These are phyloP conservation scores for Diprion similis DNA, from an alignment of 1,140 invertebrate species.

Conservation along the genomic window DNA sequence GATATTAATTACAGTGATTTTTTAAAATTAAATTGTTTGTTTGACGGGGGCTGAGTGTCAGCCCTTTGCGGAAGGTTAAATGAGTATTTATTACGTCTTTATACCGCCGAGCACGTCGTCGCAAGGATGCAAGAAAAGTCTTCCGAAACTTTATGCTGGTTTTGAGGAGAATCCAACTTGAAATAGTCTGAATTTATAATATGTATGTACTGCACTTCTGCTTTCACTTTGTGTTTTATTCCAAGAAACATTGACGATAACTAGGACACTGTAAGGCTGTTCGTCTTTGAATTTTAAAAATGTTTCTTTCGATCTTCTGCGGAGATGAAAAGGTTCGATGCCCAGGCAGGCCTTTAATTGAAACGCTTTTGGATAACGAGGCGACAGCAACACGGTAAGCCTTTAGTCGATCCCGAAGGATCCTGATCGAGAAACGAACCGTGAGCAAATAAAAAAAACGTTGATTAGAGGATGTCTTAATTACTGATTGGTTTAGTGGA, in stretches of 20 bases:
- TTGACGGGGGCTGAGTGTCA: not conserved
- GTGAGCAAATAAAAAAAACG: not conserved
- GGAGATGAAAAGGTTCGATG: no score
- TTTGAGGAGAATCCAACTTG: no score
- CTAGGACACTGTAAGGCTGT: no score
- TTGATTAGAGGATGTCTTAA: not conserved
- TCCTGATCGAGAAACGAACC: not conserved
- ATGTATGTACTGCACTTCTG: no score
- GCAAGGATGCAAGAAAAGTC: not conserved
- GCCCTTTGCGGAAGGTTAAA: not conserved
- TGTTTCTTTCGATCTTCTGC: no score
- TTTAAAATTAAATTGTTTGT: not conserved
- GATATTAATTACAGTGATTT: not conserved
- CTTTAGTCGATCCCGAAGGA: not conserved
- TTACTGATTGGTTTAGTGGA: conserved; percentile 1
- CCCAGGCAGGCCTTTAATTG: not conserved
- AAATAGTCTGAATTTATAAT: no score
- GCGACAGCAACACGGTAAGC: not conserved
- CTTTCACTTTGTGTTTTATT: no score
- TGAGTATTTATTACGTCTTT: not conserved
- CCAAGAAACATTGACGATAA: no score
- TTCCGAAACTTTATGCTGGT: no score
- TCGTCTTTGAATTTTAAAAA: no score
- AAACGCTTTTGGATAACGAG: not conserved
- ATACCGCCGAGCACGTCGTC: not conserved